Evolutionary conservation across 2,113 vertebrate genomes (phyloP).

Genomic region (Gopherus evgoodei): DNA sequence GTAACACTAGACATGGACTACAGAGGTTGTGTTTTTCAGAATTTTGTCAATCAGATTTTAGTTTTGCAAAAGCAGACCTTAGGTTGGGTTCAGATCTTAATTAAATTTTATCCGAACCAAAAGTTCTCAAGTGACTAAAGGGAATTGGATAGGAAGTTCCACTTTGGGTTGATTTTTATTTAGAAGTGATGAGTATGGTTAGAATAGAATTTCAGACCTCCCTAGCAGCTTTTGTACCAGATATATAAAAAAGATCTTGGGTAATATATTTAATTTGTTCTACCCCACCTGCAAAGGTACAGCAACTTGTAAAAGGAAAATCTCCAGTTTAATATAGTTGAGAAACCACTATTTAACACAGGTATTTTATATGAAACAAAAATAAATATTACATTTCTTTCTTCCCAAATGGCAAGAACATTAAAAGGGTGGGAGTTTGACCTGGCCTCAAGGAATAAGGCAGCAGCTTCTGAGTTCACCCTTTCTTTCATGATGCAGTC

Average conservation of each 20-base stretch:
- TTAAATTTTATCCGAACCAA: background rate
- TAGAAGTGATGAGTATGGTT: background rate
- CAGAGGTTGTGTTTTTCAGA: background rate
- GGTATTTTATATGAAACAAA: background rate
- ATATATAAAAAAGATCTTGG: background rate
- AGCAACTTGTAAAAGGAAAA: background rate
- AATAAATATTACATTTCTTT: background rate
- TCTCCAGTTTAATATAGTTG: background rate
- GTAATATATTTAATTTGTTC: background rate
- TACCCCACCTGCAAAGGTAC: background rate
- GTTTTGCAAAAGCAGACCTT: constrained; percentile 12
- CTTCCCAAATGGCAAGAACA: background rate
- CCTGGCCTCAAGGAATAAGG: background rate
- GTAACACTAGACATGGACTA: background rate
- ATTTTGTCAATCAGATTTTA: background rate
- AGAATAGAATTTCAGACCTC: background rate
- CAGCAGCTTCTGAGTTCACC: background rate
- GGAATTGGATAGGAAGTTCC: background rate
- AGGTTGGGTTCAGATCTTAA: background rate
- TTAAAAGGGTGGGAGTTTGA: background rate
- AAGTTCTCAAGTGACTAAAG: background rate
- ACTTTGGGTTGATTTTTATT: background rate
- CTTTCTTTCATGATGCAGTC: background rate
- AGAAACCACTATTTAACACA: background rate
- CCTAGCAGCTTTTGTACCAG: background rate